Evolutionary conservation across 1,140 invertebrate genomes (phyloP), one percentile per base, ranked within the genome.

Genomic region (Berghia stephanieae): DNA sequence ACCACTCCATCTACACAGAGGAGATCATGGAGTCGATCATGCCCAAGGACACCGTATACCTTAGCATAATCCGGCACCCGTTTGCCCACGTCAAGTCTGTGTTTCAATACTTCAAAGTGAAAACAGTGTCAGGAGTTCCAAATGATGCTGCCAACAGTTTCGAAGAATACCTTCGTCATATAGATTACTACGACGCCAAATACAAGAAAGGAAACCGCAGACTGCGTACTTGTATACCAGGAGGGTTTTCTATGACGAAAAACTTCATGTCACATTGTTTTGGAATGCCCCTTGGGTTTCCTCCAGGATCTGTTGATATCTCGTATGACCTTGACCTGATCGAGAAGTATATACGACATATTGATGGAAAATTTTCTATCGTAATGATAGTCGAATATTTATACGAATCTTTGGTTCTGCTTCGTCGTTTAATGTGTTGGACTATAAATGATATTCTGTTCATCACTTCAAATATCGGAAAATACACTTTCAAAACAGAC

Each of bases 381-480:
- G 88, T 92, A 10, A 89, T 92, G 90, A 88, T 92, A 31, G 84
- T 90, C 3, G 92, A 92, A 81, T 87, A 90, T 77, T 90, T 92
- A 82, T 89, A 91, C 67, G 91, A 91, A 79, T 92, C 91, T 10
- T 80, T 92, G 43, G 84, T 92, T 72, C 84, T 92, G 3, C 82
- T 92, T 42, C 87, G 86, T 24, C 82, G 91, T 67, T 71, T 90
- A 6, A 90, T 92, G 83, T 91, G 90, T 72, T 92, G 92, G 92
- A 76, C 70, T 8, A 80, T 84, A 18, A 85, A 84, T 66, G 86
- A 88, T 42, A 86, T 88, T 57, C 38, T 86, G 2, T 86, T 84
- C 63, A 74, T 79, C 38, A 72, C 24, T 13, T 75, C 75, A 1
- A 86, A 86, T 75, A 73, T 80, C 1, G 82, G 75, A 21, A 78